Conservation (phyloP, 2,797 vertebrate genomes). For the Lycodopsis pacificus region DNA sequence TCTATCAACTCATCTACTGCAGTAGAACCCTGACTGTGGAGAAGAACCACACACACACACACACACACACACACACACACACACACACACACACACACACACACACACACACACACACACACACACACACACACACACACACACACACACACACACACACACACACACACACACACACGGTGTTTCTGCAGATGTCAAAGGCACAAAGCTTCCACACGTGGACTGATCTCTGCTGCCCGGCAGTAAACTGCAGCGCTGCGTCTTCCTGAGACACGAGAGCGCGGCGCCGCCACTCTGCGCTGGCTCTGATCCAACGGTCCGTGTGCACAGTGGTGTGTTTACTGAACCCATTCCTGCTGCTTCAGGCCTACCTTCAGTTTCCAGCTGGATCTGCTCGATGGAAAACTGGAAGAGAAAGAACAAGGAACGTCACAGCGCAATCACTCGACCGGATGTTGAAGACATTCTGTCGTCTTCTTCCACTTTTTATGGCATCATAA, state of each 20-base stretch:
- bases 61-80: too few relatives aligned
- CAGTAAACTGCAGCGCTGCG: background rate
- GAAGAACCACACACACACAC: background rate
- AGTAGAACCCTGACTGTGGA: background rate
- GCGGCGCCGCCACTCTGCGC: background rate
- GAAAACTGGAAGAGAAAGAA: slow-evolving; percentile 86
- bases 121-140: too few relatives aligned
- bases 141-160: too few relatives aligned
- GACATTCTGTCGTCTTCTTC: background rate
- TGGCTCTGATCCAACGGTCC: background rate
- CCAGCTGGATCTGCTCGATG: slow-evolving; percentile 92
- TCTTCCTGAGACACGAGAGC: background rate
- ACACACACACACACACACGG: too few relatives aligned
- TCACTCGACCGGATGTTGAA: background rate
- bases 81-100: too few relatives aligned
- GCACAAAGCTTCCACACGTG: background rate
- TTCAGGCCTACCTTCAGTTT: slow-evolving; percentile 87
- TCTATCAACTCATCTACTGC: too few relatives aligned
- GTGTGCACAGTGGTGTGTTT: background rate
- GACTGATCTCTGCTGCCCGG: background rate
- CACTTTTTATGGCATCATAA: background rate
- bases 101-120: too few relatives aligned
- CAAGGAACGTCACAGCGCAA: background rate
- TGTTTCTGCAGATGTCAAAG: background rate
- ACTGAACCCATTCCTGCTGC: background rate